Evolutionary conservation across 1,140 invertebrate genomes (phyloP).

Genomic region (Eriocheir sinensis): DNA sequence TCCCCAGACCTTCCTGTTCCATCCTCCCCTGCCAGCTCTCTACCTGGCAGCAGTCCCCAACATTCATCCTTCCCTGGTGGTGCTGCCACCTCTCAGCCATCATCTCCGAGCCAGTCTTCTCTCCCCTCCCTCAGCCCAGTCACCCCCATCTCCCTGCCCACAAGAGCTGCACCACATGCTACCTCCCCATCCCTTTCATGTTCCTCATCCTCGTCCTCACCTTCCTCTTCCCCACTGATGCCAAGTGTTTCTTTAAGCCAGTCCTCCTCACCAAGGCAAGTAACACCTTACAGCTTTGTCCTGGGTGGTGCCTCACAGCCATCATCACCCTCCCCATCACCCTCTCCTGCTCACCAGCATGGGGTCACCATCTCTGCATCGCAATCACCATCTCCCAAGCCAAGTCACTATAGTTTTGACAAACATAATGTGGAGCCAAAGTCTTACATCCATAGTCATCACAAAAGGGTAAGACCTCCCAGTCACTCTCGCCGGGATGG

Average conservation of each 20-base stretch:
- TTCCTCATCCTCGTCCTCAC: background rate
- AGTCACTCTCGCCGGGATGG: background rate
- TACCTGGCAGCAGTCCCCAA: constrained; percentile 32
- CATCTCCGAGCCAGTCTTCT: constrained; percentile 35
- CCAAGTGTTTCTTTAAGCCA: constrained; percentile 10
- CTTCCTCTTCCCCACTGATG: background rate
- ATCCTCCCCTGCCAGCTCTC: constrained; percentile 40
- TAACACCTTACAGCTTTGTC: constrained; percentile 20
- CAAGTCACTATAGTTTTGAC: background rate
- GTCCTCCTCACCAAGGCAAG: constrained; percentile 31
- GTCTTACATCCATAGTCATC: constrained; percentile 29
- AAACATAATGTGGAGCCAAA: constrained; percentile 47
- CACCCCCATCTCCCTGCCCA: background rate
- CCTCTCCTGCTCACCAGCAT: background rate
- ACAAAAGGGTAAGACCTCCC: background rate
- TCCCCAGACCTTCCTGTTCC: background rate
- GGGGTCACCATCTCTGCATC: constrained; percentile 33
- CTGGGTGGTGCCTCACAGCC: background rate
- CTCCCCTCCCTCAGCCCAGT: background rate
- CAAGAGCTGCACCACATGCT: background rate
- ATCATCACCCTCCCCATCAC: constrained; percentile 3
- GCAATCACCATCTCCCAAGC: constrained; percentile 25
- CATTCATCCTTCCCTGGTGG: constrained; percentile 17
- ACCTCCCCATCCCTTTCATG: constrained; percentile 39
- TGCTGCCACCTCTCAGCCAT: background rate